phyloP scores from a whole-genome alignment of 2,888 invertebrate species.

The Halictus ligatus region DNA sequence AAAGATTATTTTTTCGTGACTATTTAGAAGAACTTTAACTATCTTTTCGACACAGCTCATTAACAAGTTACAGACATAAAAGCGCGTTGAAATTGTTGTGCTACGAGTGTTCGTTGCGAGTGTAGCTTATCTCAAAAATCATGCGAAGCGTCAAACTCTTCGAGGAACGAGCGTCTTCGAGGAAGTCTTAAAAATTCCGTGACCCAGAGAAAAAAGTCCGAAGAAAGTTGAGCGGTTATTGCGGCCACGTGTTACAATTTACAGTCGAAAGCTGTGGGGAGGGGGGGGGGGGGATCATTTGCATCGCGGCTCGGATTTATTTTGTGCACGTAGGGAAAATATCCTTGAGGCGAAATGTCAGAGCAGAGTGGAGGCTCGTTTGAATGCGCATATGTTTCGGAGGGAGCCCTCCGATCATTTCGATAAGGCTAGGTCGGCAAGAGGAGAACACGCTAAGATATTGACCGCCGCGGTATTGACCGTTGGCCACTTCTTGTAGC shows the following conservation, averaged over 20 bases:
- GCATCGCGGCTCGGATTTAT: slow-evolving; percentile 42
- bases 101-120: background rate
- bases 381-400: slow-evolving; percentile 70
- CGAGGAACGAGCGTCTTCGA: background rate
- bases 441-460: slow-evolving; percentile 80
- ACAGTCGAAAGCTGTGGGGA: slow-evolving; percentile 1
- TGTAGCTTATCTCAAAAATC: background rate
- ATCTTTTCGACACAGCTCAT: too few species aligned
- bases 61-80: too few species aligned
- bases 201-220: background rate
- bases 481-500: slow-evolving; percentile 75
- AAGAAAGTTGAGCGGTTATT: background rate
- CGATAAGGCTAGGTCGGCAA: slow-evolving; percentile 71
- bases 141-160: background rate
- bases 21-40: too few species aligned
- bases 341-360: slow-evolving; percentile 72
- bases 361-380: slow-evolving; percentile 57
- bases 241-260: slow-evolving; percentile 3
- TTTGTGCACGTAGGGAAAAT: slow-evolving; percentile 42
- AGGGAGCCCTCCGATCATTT: slow-evolving; percentile 62
- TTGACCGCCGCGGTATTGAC: slow-evolving; percentile 83
- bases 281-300: slow-evolving; percentile 41
- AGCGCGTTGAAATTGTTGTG: background rate
- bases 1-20: too few species aligned
- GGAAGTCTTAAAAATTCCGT: slow-evolving; percentile 15